Conservation (phyloP, 2,888 invertebrate genomes). For the Lacanobia wlatinum region DNA sequence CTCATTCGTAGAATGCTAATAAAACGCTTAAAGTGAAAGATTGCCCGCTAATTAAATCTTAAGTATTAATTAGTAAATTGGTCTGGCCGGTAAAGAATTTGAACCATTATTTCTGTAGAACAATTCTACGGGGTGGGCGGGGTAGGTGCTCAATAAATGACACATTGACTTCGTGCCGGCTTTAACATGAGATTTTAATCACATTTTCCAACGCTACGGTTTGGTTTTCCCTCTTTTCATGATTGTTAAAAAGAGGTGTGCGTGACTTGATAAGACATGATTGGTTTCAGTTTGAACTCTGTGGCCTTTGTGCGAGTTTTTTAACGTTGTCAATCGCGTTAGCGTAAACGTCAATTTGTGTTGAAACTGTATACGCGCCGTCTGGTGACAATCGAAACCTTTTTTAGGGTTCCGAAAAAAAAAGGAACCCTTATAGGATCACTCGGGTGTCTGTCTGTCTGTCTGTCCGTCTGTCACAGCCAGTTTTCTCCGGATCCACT, state of each 20-base stretch:
- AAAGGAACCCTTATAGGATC: too few species aligned
- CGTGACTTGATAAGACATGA: too few species aligned
- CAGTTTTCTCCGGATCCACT: too few species aligned
- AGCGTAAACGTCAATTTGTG: too few species aligned
- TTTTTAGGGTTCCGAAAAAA: too few species aligned
- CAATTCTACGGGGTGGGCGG: neutral
- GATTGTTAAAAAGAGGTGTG: neutral
- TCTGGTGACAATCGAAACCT: too few species aligned
- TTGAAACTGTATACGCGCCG: too few species aligned
- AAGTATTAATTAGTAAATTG: constrained; percentile 10
- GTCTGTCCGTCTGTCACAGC: too few species aligned
- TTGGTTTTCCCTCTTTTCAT: neutral
- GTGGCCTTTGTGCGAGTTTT: too few species aligned
- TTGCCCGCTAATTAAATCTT: constrained; percentile 18
- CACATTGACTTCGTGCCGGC: constrained; percentile 11
- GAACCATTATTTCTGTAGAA: constrained; percentile 22
- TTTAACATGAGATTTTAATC: constrained; percentile 34
- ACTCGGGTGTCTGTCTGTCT: too few species aligned
- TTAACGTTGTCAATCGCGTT: too few species aligned
- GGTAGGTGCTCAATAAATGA: constrained; percentile 20
- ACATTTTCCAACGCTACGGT: constrained; percentile 10
- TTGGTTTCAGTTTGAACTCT: too few species aligned
- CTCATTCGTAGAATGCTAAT: constrained; percentile 32
- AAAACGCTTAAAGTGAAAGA: constrained; percentile 39
- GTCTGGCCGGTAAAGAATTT: constrained; percentile 16